These are phyloP conservation scores for Drosophila bipectinata DNA, from an alignment of 1,140 invertebrate genomes.

Conservation along the genomic window DNA sequence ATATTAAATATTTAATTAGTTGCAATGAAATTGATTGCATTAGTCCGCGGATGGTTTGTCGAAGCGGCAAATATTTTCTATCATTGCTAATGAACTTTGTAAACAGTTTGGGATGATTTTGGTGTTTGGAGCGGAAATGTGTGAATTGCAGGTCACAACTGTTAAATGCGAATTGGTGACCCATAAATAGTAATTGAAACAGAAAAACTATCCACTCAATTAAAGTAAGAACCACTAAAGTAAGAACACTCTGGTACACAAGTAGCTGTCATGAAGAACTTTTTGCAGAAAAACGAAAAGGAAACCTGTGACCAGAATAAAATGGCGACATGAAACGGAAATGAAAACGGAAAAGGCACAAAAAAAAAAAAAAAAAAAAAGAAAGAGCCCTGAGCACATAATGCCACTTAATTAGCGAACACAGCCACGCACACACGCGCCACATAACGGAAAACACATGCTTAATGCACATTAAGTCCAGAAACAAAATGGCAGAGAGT, in stretches of 20 bases:
- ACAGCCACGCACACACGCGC: constrained; percentile 32
- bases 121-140: constrained; percentile 1
- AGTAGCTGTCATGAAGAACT: not conserved
- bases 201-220: not conserved
- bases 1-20: constrained; percentile 64
- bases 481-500: constrained; percentile 4
- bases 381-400: constrained; percentile 28
- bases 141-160: constrained; percentile 7
- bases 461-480: constrained; percentile 47
- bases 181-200: constrained; percentile 29
- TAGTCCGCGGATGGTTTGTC: constrained; percentile 18
- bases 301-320: constrained; percentile 40
- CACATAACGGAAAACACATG: constrained; percentile 32
- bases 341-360: constrained; percentile 19
- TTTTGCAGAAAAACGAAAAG: not conserved
- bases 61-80: constrained; percentile 12
- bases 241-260: not conserved
- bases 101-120: constrained; percentile 20
- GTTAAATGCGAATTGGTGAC: constrained; percentile 3
- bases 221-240: constrained; percentile 3
- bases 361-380: constrained; percentile 7
- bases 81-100: constrained; percentile 52
- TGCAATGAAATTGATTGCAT: constrained; percentile 52
- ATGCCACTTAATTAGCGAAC: constrained; percentile 57
- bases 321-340: constrained; percentile 11